Percentiles rank a stretch among this genome's conserved stretches.
phyloP scores from a whole-genome alignment of 64 coral and sea anemone species.

The Montipora efflorescens region DNA sequence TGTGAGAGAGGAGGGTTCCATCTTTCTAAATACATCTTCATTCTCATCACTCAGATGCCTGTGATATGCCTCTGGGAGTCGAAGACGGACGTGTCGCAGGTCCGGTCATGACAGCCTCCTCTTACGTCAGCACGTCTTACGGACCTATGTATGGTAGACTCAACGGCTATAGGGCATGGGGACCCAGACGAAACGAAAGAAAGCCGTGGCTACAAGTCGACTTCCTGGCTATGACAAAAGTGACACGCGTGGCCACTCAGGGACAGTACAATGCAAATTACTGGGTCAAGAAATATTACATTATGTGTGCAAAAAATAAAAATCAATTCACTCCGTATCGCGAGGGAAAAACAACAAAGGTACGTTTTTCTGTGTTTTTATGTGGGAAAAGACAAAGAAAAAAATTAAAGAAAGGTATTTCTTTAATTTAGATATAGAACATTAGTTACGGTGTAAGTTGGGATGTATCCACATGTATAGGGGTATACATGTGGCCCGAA shows the following conservation, averaged over 20 bases:
- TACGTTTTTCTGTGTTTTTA: neutral
- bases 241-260: slow-evolving; percentile 72
- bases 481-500: no score
- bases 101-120: slow-evolving; percentile 60
- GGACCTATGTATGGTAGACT: slow-evolving; percentile 49
- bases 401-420: no score
- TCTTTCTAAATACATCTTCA: neutral
- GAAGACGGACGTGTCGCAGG: slow-evolving; percentile 36
- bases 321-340: neutral
- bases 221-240: slow-evolving; percentile 68
- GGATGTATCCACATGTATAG: no score
- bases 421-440: no score
- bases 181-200: slow-evolving; percentile 39
- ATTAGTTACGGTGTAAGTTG: no score
- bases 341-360: slow-evolving; percentile 47
- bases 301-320: slow-evolving; percentile 30
- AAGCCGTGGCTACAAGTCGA: slow-evolving; percentile 49
- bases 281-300: slow-evolving; percentile 41
- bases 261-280: slow-evolving; percentile 48
- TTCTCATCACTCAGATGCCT: slow-evolving; percentile 17
- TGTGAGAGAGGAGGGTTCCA: no score
- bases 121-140: slow-evolving; percentile 39
- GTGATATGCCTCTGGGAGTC: slow-evolving; percentile 71
- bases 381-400: no score
- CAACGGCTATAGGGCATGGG: slow-evolving; percentile 47